Conservation (phyloP, 1,140 invertebrate species). For the Rhyzopertha dominica region DNA sequence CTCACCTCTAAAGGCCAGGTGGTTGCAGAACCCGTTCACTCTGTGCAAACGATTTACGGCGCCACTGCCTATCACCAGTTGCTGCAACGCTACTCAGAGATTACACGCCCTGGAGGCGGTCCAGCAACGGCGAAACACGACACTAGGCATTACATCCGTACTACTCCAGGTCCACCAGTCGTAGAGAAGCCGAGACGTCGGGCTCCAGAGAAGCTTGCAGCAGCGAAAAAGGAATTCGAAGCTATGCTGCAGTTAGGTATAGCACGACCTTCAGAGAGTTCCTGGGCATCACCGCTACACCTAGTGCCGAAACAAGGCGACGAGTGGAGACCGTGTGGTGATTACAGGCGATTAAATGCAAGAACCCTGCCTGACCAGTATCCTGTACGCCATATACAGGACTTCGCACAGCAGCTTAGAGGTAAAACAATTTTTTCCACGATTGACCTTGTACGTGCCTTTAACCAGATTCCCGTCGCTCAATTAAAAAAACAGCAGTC, state of each 20-base stretch:
- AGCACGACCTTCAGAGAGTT: conserved; percentile 25
- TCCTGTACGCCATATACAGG: conserved; percentile 43
- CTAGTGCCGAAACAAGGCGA: conserved; percentile 45
- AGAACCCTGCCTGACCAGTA: conserved; percentile 46
- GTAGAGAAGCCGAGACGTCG: conserved; percentile 34
- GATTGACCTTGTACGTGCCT: too few species aligned
- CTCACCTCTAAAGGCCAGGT: too few species aligned
- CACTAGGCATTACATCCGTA: conserved; percentile 21
- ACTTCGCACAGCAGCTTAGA: conserved; percentile 33
- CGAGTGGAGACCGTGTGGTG: conserved; percentile 45
- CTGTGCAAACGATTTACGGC: too few species aligned
- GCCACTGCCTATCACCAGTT: too few species aligned
- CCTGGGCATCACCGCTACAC: conserved; percentile 47
- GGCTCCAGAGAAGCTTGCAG: conserved; percentile 29
- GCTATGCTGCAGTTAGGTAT: conserved; percentile 27
- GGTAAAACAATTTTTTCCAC: conserved; percentile 32
- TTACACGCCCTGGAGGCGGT: too few species aligned
- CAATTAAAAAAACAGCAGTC: too few species aligned
- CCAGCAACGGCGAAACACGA: too few species aligned
- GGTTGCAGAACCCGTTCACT: too few species aligned
- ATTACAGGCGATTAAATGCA: conserved; percentile 47
- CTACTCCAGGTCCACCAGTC: conserved; percentile 34
- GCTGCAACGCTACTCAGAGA: too few species aligned
- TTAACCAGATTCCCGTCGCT: too few species aligned
- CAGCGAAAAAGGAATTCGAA: conserved; percentile 31